A percentile compares a stretch with the other conserved stretches of the same genome.
phyloP scores from a whole-genome alignment of 2,888 invertebrate genomes.

The Coelogynopora nodosa region DNA sequence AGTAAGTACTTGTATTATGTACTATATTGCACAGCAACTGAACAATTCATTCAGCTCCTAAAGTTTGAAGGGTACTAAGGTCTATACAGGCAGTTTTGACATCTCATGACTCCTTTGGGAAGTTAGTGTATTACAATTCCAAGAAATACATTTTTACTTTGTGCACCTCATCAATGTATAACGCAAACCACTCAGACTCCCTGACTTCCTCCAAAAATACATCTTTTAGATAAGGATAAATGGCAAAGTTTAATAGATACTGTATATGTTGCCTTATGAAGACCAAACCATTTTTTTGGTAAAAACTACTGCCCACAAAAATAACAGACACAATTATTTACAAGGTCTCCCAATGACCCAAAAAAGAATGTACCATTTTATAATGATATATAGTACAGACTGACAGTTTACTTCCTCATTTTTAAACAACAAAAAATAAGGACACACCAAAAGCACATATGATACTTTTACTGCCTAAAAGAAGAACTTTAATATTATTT shows the following conservation, averaged over 20 bases:
- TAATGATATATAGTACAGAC: no score
- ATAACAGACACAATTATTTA: not conserved
- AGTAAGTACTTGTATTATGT: no score
- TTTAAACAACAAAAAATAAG: no score
- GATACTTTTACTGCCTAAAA: no score
- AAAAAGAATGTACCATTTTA: not conserved
- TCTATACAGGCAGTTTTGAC: not conserved
- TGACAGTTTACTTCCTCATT: no score
- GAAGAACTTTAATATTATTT: no score
- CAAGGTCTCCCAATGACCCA: conserved; percentile 24
- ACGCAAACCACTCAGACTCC: conserved; percentile 2
- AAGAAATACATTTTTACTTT: not conserved
- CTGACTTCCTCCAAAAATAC: conserved; percentile 8
- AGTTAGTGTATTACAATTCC: not conserved
- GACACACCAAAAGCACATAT: no score
- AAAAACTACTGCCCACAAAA: conserved; percentile 24
- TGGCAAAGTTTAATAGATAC: not conserved
- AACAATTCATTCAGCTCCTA: not conserved
- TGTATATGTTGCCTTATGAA: conserved; percentile 16
- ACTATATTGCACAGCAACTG: not conserved
- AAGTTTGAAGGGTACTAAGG: not conserved
- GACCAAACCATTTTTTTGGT: conserved; percentile 7
- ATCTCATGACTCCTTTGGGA: not conserved
- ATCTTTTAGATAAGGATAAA: conserved; percentile 25
- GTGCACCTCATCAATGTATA: not conserved